Percentiles rank a stretch among this genome's conserved stretches.
phyloP scores from a whole-genome alignment of 2,888 invertebrate species.

The Drosophila fulvimacula region DNA sequence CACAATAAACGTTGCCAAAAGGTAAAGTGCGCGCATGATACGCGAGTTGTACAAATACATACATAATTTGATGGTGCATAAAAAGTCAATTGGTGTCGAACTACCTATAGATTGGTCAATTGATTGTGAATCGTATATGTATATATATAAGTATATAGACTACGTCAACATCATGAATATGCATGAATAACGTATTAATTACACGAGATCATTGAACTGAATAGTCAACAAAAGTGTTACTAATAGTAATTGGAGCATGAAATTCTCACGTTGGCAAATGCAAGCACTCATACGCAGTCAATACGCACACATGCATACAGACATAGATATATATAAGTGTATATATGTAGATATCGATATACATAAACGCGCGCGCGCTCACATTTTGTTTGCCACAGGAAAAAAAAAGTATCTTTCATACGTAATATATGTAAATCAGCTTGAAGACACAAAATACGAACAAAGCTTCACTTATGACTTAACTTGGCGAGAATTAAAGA shows the following conservation, averaged over 20 bases:
- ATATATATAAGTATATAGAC: background rate
- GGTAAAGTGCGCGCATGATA: conserved; percentile 45
- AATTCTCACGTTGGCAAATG: conserved; percentile 38
- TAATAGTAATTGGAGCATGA: conserved; percentile 29
- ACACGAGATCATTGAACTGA: conserved; percentile 45
- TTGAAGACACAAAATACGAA: conserved; percentile 15
- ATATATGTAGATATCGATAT: conserved; percentile 10
- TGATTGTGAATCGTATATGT: conserved; percentile 4
- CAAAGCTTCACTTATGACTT: conserved; percentile 6
- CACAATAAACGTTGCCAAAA: conserved; percentile 63
- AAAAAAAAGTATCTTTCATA: conserved; percentile 37
- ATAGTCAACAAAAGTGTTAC: conserved; percentile 26
- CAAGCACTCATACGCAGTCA: conserved; percentile 4
- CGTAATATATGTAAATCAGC: conserved; percentile 46
- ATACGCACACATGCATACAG: background rate
- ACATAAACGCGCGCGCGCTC: conserved; percentile 5
- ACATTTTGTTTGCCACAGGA: background rate
- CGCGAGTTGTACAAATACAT: background rate
- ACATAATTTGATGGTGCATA: background rate
- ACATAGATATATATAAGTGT: background rate
- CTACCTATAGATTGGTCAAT: conserved; percentile 8
- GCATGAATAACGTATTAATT: background rate
- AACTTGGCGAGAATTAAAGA: background rate
- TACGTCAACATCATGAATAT: conserved; percentile 12
- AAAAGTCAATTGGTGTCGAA: conserved; percentile 3